Percentiles rank a stretch among this genome's conserved stretches.
These are phyloP conservation scores for Turritopsis dohrnii DNA, from an alignment of 30 jellyfish, hydroid and myxozoan species.

Conservation along the genomic window DNA sequence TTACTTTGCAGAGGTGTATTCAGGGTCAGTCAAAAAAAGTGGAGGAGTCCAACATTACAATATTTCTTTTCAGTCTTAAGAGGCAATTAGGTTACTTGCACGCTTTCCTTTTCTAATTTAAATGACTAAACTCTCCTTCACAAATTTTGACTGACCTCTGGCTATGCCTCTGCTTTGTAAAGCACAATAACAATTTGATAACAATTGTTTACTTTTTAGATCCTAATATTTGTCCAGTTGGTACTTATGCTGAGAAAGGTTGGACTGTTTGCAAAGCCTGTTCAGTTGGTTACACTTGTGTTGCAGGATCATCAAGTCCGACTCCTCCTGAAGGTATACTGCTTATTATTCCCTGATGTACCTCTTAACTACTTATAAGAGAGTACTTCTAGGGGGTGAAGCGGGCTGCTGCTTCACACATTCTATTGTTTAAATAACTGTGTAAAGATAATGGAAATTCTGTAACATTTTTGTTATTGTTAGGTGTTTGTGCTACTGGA, in stretches of 20 bases:
- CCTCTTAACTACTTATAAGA: too few species aligned
- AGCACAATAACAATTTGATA: not conserved
- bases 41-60: too few species aligned
- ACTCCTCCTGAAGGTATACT: slow-evolving; percentile 67
- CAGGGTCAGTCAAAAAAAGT: too few species aligned
- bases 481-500: slow-evolving; percentile 71
- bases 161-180: too few species aligned
- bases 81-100: too few species aligned
- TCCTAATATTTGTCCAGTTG: slow-evolving; percentile 83
- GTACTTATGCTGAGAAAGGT: slow-evolving; percentile 74
- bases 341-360: not conserved
- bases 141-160: too few species aligned
- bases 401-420: too few species aligned
- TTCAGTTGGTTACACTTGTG: slow-evolving; percentile 70
- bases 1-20: too few species aligned
- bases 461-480: not conserved
- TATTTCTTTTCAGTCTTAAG: too few species aligned
- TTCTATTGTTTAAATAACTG: not conserved
- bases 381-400: too few species aligned
- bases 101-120: too few species aligned
- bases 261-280: slow-evolving; percentile 58
- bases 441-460: not conserved
- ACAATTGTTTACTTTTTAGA: slow-evolving; percentile 35
- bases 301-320: slow-evolving; percentile 70
- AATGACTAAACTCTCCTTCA: too few species aligned